Percentiles rank a stretch among this genome's conserved stretches.
Evolutionary conservation across 2,797 vertebrate genomes (phyloP).

Genomic region (Sebastes trivittatus): DNA sequence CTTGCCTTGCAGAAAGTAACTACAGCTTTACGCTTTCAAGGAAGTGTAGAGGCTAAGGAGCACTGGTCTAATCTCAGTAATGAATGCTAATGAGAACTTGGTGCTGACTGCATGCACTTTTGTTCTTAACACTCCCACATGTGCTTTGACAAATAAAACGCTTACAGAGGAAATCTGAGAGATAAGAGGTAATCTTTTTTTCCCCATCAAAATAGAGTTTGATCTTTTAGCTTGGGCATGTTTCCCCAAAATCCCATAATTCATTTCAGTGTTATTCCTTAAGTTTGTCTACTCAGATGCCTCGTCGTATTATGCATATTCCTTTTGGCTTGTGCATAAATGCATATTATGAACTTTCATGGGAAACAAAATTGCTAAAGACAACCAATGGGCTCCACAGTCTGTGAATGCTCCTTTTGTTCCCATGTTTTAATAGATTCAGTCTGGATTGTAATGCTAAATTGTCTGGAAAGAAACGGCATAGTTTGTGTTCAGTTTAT

Average conservation of each 20-base stretch:
- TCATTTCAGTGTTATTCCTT: background rate
- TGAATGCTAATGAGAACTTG: slow-evolving; percentile 50
- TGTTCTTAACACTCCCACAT: background rate
- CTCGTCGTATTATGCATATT: background rate
- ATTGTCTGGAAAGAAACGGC: background rate
- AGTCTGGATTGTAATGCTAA: background rate
- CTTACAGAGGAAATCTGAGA: background rate
- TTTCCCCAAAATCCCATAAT: background rate
- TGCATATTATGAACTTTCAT: background rate
- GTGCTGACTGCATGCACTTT: slow-evolving; percentile 14
- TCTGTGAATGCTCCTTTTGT: background rate
- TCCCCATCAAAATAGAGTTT: background rate
- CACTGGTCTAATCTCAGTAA: slow-evolving; percentile 28
- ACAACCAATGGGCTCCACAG: background rate
- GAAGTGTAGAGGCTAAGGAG: slow-evolving; percentile 3
- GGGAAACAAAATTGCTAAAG: background rate
- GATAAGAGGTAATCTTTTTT: slow-evolving; percentile 5
- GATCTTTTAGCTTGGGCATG: background rate
- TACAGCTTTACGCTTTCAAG: slow-evolving; percentile 5
- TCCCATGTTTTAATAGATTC: rapidly evolving
- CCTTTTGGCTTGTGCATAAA: background rate
- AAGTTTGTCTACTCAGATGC: background rate
- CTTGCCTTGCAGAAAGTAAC: background rate
- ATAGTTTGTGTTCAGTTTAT: background rate
- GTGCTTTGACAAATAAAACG: background rate